Percentiles rank a stretch among this genome's conserved stretches.
These are phyloP conservation scores for Neuroscelio doddi DNA, from an alignment of 2,888 invertebrate genomes.

Conservation along the genomic window DNA sequence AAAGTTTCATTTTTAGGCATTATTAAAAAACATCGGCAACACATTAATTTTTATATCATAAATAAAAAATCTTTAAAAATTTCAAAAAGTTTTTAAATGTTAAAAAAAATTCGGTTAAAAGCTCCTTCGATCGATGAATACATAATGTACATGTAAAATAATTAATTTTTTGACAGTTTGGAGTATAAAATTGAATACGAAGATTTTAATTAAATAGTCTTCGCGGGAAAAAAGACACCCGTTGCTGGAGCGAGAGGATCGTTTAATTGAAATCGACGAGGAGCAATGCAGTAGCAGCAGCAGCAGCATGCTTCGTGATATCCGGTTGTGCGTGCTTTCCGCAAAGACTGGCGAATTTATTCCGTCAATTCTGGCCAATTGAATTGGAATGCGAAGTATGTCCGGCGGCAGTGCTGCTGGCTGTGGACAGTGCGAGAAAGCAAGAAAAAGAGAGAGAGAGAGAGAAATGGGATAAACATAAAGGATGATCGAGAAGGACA, in stretches of 20 bases:
- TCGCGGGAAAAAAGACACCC: too few species aligned
- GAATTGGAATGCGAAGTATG: constrained; percentile 60
- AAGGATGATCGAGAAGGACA: constrained; percentile 38
- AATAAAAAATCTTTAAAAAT: too few species aligned
- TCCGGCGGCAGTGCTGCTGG: constrained; percentile 44
- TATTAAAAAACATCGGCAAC: too few species aligned
- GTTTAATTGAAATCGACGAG: constrained; percentile 9
- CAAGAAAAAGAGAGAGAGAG: constrained; percentile 2
- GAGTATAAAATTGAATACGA: not conserved
- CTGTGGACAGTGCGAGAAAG: constrained; percentile 25
- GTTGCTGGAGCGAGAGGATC: not conserved
- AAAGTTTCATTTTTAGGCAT: too few species aligned
- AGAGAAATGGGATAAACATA: constrained; percentile 21
- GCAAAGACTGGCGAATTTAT: constrained; percentile 48
- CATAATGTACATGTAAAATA: too few species aligned
- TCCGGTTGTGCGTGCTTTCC: constrained; percentile 17
- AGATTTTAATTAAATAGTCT: not conserved
- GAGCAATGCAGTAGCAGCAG: not conserved
- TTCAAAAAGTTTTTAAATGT: too few species aligned
- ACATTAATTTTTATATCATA: too few species aligned
- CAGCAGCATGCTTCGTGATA: not conserved
- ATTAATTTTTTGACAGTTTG: too few species aligned
- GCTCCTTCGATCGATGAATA: too few species aligned
- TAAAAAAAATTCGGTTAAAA: too few species aligned
- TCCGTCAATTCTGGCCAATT: constrained; percentile 60